Evolutionary conservation across 2,113 vertebrate genomes (phyloP).

Genomic region (Empidonax traillii): DNA sequence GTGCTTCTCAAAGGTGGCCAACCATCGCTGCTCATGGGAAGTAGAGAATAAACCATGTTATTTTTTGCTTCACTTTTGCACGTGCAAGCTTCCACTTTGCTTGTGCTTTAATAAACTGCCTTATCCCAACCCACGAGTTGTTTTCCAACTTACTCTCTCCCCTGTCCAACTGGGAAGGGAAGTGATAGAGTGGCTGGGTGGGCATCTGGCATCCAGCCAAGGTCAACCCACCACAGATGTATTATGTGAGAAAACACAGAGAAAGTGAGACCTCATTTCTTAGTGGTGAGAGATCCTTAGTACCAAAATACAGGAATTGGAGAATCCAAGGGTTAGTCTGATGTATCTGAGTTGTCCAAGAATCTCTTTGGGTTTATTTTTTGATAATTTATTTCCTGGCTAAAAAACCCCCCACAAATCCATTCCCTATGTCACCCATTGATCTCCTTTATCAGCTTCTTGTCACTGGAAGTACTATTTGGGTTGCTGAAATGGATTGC

Average conservation of each 20-base stretch:
- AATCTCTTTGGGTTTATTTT: background rate
- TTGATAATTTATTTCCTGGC: background rate
- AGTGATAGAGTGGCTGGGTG: too few relatives aligned
- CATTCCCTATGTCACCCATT: rapidly evolving
- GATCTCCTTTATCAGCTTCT: background rate
- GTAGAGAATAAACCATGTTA: too few relatives aligned
- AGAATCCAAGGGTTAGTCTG: background rate
- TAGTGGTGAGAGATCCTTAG: background rate
- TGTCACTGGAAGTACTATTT: background rate
- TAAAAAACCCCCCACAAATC: background rate
- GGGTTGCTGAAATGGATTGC: background rate
- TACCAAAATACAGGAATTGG: background rate
- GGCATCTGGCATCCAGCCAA: too few relatives aligned
- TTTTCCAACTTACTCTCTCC: too few relatives aligned
- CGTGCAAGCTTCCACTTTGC: too few relatives aligned
- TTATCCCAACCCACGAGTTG: too few relatives aligned
- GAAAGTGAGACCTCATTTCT: background rate
- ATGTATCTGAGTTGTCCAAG: background rate
- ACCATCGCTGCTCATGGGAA: too few relatives aligned
- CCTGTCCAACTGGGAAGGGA: too few relatives aligned
- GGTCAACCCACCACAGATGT: too few relatives aligned
- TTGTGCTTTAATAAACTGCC: too few relatives aligned
- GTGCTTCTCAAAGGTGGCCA: too few relatives aligned
- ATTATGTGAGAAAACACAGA: background rate
- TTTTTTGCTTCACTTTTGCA: too few relatives aligned